Evolutionary conservation across 2,888 invertebrate species (phyloP), one percentile per base, ranked within the genome.

Genomic region (Pristionchus fissidentatus): DNA sequence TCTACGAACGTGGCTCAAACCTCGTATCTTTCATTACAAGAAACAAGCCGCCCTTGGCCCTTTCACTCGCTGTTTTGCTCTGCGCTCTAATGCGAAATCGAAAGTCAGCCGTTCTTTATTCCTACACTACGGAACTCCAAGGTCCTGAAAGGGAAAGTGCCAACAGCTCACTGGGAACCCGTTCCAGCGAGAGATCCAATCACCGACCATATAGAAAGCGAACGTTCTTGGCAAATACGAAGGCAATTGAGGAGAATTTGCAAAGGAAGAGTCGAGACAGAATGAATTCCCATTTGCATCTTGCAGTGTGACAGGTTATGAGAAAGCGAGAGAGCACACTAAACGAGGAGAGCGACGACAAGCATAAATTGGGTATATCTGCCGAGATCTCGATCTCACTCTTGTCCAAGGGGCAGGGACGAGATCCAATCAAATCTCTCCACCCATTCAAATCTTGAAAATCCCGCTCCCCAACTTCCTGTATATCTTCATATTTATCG

Each of bases 61-160:
- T 66, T 66, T 66, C 66, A 38, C 66, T 66, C 19, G 66, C 38
- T 66, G 66, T 66, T 66, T 66, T 60, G 35, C 38, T 38, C 15
- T n/a, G 7, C 22, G 19, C 35, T 66, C 66, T 38, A 32, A 29
- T 19, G 7, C 22, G 66, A 66, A 66, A 66, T 38, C 22, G 66
- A 66, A 66, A 66, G 66, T 57, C 66, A 66, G 66, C 66, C 66
- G 66, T 66, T 66, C 66, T 66, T 66, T 38, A 66, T 66, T 66
- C 66, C 66, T 66, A 66, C 66, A 66, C 66, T 13, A 29, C 66
- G 22, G 66, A 66, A 66, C 66, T 66, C 66, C n/a, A n/a, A n/a
- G 38, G 38, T 22, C 38, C 66, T 66, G n/a, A 66, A 66, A 66
- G 66, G 4, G 66, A 66, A 66, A 66, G 66, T 66, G 66, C 66